Base-by-base conservation (phyloP, 2,888 invertebrate genomes). In the Oegoconia quadripuncta region DNA sequence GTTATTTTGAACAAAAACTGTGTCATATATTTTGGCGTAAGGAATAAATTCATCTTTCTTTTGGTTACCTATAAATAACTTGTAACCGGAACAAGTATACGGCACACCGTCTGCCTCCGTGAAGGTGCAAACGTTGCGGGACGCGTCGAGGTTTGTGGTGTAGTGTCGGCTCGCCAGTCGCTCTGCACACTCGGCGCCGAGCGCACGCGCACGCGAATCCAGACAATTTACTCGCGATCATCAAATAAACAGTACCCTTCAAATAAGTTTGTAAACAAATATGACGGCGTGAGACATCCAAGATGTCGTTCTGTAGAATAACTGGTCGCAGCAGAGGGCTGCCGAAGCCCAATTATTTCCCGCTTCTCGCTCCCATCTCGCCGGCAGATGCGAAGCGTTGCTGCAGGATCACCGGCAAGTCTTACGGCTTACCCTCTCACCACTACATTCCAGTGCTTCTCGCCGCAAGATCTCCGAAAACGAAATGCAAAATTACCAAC, bases 271-370 rank as follows among this genome's bases (percentile, higher is more conserved):
- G 65, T 70, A 79, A 78, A 78, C 75, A 82, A 83, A 74, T 74
- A 84, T 84, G 84, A 67, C 57, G 59, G 74, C 63, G 53, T 83
- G 61, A 75, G 65, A 58, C 45, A 49, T 58, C 22, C 30, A 30
- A 59, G 39, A 91, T 93, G 90, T 93, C 93, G 64, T 93, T 91
- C 75, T 95, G 95, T 77, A 91, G 94, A 74, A 94, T 95, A 57
- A 95, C 95, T 42, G 93, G 94, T 59, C 91, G 91, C 72, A 93
- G 93, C 74, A 90, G 93, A 56, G 92, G 93, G 60, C 90, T 95
- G 62, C 95, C 94, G 36, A 92, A 94, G 67, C 94, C 94, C 37
- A 93, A 95, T 74, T 95, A 94, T 70, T 93, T 95, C 64, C 95
- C 95, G 13, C 86, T 95, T 35, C 86, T 95, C 50, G 93, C 93